Percentiles rank a stretch among this genome's conserved stretches.
Conservation (phyloP, 2,113 vertebrate species). For the Hippocampus zosterae region DNA sequence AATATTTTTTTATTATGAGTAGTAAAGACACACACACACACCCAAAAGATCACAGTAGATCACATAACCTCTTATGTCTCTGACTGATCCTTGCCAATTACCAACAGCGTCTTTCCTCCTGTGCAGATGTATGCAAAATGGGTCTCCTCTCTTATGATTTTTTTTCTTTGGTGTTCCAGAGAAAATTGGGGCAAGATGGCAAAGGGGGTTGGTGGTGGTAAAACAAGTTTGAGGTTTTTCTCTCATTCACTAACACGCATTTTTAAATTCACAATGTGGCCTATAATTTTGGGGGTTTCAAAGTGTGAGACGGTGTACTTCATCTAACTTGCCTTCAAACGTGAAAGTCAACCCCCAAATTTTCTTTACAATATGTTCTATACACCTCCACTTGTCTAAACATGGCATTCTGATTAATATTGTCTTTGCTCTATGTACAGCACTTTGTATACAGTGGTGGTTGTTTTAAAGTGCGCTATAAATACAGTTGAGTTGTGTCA, state of each 20-base stretch:
- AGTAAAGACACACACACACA: too few species aligned
- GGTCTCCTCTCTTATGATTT: not conserved
- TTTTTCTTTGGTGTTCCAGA: conserved; percentile 66
- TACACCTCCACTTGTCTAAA: too few species aligned
- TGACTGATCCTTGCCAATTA: conserved; percentile 41
- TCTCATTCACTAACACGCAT: not conserved
- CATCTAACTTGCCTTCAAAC: not conserved
- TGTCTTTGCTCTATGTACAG: too few species aligned
- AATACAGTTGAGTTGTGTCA: too few species aligned
- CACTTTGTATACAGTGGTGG: too few species aligned
- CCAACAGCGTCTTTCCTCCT: conserved; percentile 29
- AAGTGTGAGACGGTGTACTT: not conserved
- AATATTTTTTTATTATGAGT: too few species aligned
- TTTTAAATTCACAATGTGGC: not conserved
- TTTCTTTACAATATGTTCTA: too few species aligned
- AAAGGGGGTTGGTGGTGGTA: not conserved
- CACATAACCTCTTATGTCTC: conserved; percentile 9
- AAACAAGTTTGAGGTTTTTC: not conserved
- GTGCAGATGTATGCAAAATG: conserved; percentile 16
- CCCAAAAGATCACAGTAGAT: not conserved
- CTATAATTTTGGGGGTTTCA: not conserved
- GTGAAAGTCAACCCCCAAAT: too few species aligned
- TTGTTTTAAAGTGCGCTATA: too few species aligned
- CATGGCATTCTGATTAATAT: too few species aligned
- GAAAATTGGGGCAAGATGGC: conserved; percentile 25